Base-by-base conservation (phyloP, 2,888 invertebrate genomes). In the Panzeria rudis region DNA sequence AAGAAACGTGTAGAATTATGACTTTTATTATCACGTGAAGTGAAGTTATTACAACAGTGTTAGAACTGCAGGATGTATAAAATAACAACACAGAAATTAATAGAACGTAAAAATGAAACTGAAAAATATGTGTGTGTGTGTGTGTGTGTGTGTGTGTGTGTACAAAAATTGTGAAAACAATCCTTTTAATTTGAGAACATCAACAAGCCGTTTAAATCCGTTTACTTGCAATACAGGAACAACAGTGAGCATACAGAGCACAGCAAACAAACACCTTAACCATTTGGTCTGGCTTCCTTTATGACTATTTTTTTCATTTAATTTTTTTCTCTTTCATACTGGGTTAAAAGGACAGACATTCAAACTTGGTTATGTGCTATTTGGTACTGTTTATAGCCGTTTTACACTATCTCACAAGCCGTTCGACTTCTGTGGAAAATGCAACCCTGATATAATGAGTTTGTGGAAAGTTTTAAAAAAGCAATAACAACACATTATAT, bases 101-200 rank as follows among this genome's bases (percentile, higher is more conserved):
- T 54, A 77, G 38, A 69, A 77, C 44, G 44, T 25, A 44, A 64
- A 71, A 76, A 59, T 47, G n/a, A 76, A 80, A 72, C 44, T 29
- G 13, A 38, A 82, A 80, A 79, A 83, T 69, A 54, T 13, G 23
- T 20, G 20, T 64, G 38, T 52, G n/a, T n/a, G n/a, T n/a, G n/a
- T 29, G 78, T 78, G 79, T 56, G 76, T 29, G 29, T 29, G 29
- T 4, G 29, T 29, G 29, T 29, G 29, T 29, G 2, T 29, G 3
- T n/a, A n/a, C 72, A 78, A 71, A 75, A 72, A 44, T 64, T 79
- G 73, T 79, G 29, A 44, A 71, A 85, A 78, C 86, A 86, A 66
- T 86, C 86, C 83, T 87, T 86, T 84, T 87, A 87, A 86, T 86
- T 87, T 86, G 86, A 85, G 66, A 86, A 86, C 86, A 87, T 86